Conservation (phyloP, 2,888 invertebrate genomes). For the Chloroclystis v-ata region DNA sequence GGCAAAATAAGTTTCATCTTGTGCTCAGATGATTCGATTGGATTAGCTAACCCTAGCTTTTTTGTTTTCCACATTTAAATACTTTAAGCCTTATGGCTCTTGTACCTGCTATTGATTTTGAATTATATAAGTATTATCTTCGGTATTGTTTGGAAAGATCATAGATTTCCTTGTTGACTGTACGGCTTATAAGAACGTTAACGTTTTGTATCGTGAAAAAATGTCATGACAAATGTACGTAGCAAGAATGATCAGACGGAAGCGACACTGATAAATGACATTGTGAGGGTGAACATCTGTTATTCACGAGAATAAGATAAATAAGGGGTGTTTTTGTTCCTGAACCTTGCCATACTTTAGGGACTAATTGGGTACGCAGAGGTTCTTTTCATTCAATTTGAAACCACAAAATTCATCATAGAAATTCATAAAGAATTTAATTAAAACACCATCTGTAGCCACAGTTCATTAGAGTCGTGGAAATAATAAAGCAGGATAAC, state of each 20-base stretch:
- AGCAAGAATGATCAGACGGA: conserved; percentile 55
- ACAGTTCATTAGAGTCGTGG: neutral
- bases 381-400: conserved; percentile 14
- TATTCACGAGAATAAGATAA: conserved; percentile 61
- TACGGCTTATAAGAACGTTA: neutral
- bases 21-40: too few species aligned
- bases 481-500: neutral
- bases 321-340: conserved; percentile 49
- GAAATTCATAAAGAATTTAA: conserved; percentile 1
- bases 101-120: too few species aligned
- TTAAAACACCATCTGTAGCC: neutral
- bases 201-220: conserved; percentile 31
- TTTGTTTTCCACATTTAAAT: too few species aligned
- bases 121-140: too few species aligned
- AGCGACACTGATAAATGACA: conserved; percentile 60
- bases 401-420: conserved; percentile 1
- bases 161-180: neutral
- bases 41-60: too few species aligned
- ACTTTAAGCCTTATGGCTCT: too few species aligned
- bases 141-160: neutral
- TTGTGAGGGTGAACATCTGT: conserved; percentile 55
- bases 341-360: conserved; percentile 35
- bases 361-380: conserved; percentile 35
- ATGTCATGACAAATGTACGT: conserved; percentile 54
- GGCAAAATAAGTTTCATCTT: too few species aligned